These are phyloP conservation scores for Pseudorhiza aurosa DNA, from an alignment of 30 jellyfish, hydroid and myxozoan species.

Conservation along the genomic window DNA sequence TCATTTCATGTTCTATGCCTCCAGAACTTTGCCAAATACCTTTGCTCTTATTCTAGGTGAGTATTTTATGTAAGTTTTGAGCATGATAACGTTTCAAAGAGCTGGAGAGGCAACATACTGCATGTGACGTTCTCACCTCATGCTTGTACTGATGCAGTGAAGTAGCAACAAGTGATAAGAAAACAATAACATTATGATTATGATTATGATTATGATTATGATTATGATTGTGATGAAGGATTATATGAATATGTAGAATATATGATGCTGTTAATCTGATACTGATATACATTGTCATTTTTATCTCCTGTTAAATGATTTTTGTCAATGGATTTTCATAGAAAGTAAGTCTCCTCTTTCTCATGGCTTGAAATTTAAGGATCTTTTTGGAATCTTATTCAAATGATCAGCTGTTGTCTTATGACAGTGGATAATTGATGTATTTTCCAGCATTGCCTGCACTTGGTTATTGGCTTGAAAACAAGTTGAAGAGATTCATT, in stretches of 20 bases:
- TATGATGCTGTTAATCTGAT: no score
- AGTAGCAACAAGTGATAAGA: neutral
- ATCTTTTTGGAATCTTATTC: no score
- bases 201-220: no score
- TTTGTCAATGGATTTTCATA: no score
- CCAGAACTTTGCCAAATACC: conserved; percentile 87
- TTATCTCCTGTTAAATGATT: no score
- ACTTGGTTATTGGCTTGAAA: conserved; percentile 78
- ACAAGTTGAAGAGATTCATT: conserved; percentile 47
- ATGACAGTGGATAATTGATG: no score
- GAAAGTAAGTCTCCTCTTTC: no score
- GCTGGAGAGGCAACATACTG: neutral
- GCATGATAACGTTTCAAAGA: neutral
- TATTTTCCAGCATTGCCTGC: conserved; percentile 73
- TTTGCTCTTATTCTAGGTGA: conserved; percentile 86
- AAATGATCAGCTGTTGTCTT: no score
- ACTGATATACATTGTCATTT: no score
- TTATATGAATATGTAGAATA: no score
- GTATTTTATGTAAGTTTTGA: neutral
- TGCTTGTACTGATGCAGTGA: neutral
- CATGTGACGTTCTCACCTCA: neutral
- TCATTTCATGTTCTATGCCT: conserved; percentile 86
- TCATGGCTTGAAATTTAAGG: no score
- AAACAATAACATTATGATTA: neutral
- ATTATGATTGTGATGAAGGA: no score